A percentile compares a stretch with the other conserved stretches of the same genome.
Conservation (phyloP, 2,888 invertebrate genomes). For the Tachina grossa region DNA sequence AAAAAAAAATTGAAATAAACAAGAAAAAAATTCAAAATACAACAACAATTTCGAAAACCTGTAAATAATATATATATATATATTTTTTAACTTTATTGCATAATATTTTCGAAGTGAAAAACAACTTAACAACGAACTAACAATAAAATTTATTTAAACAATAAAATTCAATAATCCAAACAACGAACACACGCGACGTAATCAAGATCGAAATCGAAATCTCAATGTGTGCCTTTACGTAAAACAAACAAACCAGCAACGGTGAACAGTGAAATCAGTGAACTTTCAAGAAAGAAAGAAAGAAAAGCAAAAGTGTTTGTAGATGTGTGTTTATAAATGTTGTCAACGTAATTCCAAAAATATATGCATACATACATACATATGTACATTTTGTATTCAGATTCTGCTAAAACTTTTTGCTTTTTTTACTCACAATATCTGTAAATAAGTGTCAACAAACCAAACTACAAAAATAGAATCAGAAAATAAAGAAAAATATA, state of each 20-base stretch:
- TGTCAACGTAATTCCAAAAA: slow-evolving; percentile 53
- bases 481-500: slow-evolving; percentile 15
- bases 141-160: slow-evolving; percentile 38
- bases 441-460: slow-evolving; percentile 53
- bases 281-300: neutral
- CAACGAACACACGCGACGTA: slow-evolving; percentile 41
- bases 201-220: slow-evolving; percentile 24
- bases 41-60: slow-evolving; percentile 28
- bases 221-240: neutral
- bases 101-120: slow-evolving; percentile 57
- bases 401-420: neutral
- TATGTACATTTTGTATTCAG: slow-evolving; percentile 1
- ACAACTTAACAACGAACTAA: slow-evolving; percentile 40
- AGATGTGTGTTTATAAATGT: slow-evolving; percentile 5
- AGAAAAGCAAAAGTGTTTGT: slow-evolving; percentile 1
- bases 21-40: slow-evolving; percentile 8
- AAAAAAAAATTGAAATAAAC: slow-evolving; percentile 14
- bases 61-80: slow-evolving; percentile 27
- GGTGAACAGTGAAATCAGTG: neutral
- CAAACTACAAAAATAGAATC: slow-evolving; percentile 30
- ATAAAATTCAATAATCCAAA: slow-evolving; percentile 38
- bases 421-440: slow-evolving; percentile 41
- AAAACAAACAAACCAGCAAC: neutral
- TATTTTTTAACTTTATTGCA: slow-evolving; percentile 39
- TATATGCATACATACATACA: neutral